These are phyloP conservation scores for Drosophila paucipuncta DNA, from an alignment of 2,888 invertebrate species.

Conservation along the genomic window DNA sequence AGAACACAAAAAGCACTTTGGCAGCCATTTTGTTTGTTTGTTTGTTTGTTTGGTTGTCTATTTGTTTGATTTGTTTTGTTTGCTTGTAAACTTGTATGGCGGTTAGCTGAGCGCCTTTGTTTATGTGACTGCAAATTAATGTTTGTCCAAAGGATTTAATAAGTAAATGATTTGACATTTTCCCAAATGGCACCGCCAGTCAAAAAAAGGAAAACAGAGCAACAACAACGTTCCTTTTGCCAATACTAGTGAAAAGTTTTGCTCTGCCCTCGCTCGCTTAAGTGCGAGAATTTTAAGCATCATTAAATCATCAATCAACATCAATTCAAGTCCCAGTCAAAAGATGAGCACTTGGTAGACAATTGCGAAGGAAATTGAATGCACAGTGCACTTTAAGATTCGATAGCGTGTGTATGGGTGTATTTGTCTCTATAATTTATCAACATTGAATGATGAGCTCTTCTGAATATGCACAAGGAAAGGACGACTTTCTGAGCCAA, in stretches of 20 bases:
- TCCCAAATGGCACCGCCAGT: constrained; percentile 7
- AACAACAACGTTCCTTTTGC: not conserved
- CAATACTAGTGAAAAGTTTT: not conserved
- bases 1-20: constrained; percentile 66
- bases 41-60: constrained; percentile 34
- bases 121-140: constrained; percentile 73
- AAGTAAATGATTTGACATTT: constrained; percentile 78
- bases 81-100: constrained; percentile 46
- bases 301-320: constrained; percentile 73
- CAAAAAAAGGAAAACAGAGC: not conserved
- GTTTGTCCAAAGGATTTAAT: constrained; percentile 78
- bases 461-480: constrained; percentile 6
- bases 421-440: constrained; percentile 45
- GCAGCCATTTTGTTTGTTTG: constrained; percentile 37
- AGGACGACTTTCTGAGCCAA: not conserved
- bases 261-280: not conserved
- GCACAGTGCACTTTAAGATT: constrained; percentile 1
- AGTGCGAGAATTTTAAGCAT: constrained; percentile 24
- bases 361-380: constrained; percentile 54
- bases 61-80: constrained; percentile 45
- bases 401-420: not conserved
- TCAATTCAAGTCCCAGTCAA: constrained; percentile 70
- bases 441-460: constrained; percentile 45
- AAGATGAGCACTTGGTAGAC: constrained; percentile 59
- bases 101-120: constrained; percentile 63